Evolutionary conservation across 2,113 vertebrate genomes (phyloP), one percentile per base, ranked within the genome.

Genomic region (Puntigrus tetrazona): DNA sequence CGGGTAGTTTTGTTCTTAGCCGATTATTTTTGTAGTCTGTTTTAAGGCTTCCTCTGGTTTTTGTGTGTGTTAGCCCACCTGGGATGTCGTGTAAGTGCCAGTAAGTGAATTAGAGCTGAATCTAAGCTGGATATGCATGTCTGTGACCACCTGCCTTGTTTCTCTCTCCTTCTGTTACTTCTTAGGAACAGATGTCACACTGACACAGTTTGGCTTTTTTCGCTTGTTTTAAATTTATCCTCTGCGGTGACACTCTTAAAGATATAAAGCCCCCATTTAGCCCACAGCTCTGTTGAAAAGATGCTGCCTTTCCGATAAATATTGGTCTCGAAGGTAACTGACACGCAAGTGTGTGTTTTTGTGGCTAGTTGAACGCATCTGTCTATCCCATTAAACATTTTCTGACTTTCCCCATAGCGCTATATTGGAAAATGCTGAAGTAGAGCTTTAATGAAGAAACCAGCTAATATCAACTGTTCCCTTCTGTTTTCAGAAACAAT

Each of bases 171-270:
- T 84, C 85, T 88, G 74, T 83, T 80, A 29, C 47, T 29, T 78
- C 69, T 70, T 34, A 67, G 18, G 38, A 85, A 86, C 79, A 87
- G 79, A 88, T 89, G 85, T 88, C 85, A 69, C 45, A 63, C 43
- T 82, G 55, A 77, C 41, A 61, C 59, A 57, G n/a, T 86, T 87
- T 59, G n/a, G 52, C 59, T 73, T 78, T 59, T 74, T 61, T 57
- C 16, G 41, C 2, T 43, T 36, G 31, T 61, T 81, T 82, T 34
- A 82, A 70, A 80, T 84, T 27, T 57, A 79, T 79, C 65, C 20
- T 72, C 57, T 79, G 81, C 74, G 27, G 77, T 87, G 76, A 55
- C 27, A 61, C 47, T 61, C 38, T 77, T 72, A 36, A 84, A 72
- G 29, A 63, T 52, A 25, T 47, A 45, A 45, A 34, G 55, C 63